A percentile compares a stretch with the other conserved stretches of the same genome.
Conservation (phyloP, 2,888 invertebrate species). For the Scaptomyza polygonia region DNA sequence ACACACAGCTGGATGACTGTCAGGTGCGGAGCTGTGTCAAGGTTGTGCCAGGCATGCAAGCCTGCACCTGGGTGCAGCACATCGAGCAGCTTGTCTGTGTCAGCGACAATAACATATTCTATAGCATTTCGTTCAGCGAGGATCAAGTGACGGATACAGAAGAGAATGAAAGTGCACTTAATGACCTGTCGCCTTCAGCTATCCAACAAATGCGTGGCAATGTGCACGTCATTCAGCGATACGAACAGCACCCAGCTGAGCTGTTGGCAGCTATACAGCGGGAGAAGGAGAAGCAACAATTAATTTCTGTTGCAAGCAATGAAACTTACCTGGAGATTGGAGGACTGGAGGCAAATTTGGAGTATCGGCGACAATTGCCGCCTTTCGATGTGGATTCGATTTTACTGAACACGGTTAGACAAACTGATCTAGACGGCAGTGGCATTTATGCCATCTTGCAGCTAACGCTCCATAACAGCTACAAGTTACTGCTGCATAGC, state of each 20-base stretch:
- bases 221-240: conserved; percentile 57
- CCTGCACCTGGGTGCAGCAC: conserved; percentile 79
- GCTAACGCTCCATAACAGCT: conserved; percentile 53
- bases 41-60: conserved; percentile 76
- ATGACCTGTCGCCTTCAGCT: conserved; percentile 63
- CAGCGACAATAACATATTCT: conserved; percentile 83
- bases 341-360: conserved; percentile 52
- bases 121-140: conserved; percentile 60
- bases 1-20: conserved; percentile 62
- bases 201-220: conserved; percentile 58
- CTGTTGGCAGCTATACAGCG: conserved; percentile 66
- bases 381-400: conserved; percentile 31
- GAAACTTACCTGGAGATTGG: conserved; percentile 38
- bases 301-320: conserved; percentile 68
- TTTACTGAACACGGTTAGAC: conserved; percentile 41
- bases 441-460: conserved; percentile 66
- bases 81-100: conserved; percentile 79
- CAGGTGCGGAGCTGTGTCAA: conserved; percentile 64
- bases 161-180: conserved; percentile 19
- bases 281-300: conserved; percentile 78
- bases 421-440: conserved; percentile 27
- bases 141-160: neutral
- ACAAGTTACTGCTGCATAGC: conserved; percentile 55
- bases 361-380: conserved; percentile 66
- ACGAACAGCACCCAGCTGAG: conserved; percentile 56